These are phyloP conservation scores for Chymomyza amoena DNA, from an alignment of 2,888 invertebrate genomes.

Conservation along the genomic window DNA sequence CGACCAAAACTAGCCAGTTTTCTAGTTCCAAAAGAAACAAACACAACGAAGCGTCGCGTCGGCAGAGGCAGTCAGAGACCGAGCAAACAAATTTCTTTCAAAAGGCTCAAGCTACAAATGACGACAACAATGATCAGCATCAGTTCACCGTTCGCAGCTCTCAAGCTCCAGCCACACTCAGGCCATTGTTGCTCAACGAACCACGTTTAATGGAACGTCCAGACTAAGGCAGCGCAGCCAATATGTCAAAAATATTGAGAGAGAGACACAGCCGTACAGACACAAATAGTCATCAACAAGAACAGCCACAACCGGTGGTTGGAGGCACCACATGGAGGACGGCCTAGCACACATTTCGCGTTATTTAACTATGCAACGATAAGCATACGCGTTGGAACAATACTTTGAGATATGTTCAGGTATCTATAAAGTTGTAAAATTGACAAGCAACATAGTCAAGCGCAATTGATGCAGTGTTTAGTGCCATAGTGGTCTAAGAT, in stretches of 20 bases:
- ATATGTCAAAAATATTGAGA: constrained; percentile 77
- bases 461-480: background rate
- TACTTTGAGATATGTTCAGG: constrained; percentile 31
- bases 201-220: constrained; percentile 1
- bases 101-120: constrained; percentile 66
- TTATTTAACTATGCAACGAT: constrained; percentile 52
- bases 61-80: constrained; percentile 45
- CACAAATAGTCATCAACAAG: constrained; percentile 37
- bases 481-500: constrained; percentile 42
- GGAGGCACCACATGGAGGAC: constrained; percentile 16
- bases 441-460: constrained; percentile 48
- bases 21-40: background rate
- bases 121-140: constrained; percentile 61
- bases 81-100: constrained; percentile 62
- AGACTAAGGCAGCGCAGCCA: constrained; percentile 50
- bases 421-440: constrained; percentile 71
- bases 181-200: background rate
- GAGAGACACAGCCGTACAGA: constrained; percentile 55
- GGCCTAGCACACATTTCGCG: constrained; percentile 31
- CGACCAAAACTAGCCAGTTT: background rate
- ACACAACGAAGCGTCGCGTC: constrained; percentile 2
- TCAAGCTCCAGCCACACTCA: background rate
- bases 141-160: background rate
- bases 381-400: constrained; percentile 62
- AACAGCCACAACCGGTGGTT: constrained; percentile 6